Conservation (phyloP, 2,888 invertebrate genomes). For the Drosophila kokeensis region DNA sequence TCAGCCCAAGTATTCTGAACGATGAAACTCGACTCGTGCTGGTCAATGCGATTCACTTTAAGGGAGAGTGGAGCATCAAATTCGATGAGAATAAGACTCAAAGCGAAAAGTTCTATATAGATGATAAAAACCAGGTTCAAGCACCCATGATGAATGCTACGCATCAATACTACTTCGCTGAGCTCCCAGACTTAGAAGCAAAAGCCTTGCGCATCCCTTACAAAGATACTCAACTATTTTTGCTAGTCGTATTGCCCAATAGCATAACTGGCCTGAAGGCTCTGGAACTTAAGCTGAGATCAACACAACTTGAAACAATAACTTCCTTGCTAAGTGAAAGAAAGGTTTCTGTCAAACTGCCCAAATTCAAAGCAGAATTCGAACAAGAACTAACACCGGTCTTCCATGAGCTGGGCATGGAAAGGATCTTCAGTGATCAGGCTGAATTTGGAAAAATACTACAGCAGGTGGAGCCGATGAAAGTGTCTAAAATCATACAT, state of each 20-base stretch:
- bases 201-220: conserved; percentile 89
- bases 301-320: conserved; percentile 86
- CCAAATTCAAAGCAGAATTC: conserved; percentile 88
- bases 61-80: conserved; percentile 89
- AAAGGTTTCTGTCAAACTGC: conserved; percentile 87
- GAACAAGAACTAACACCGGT: conserved; percentile 42
- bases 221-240: conserved; percentile 88
- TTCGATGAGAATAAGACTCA: conserved; percentile 87
- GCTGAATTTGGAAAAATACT: conserved; percentile 88
- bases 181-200: conserved; percentile 66
- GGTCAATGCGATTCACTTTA: conserved; percentile 93
- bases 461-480: conserved; percentile 78
- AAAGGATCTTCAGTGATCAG: conserved; percentile 86
- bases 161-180: conserved; percentile 49
- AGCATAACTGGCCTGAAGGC: conserved; percentile 86
- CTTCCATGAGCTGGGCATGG: conserved; percentile 88
- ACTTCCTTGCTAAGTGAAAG: conserved; percentile 85
- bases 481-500: conserved; percentile 90
- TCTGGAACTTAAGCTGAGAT: conserved; percentile 87
- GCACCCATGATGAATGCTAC: conserved; percentile 90
- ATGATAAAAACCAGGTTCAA: conserved; percentile 80
- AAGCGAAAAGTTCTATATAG: conserved; percentile 88
- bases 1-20: conserved; percentile 87
- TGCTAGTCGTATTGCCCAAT: conserved; percentile 92
- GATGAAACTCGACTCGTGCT: conserved; percentile 88